Conservation (phyloP, 1,140 invertebrate species). For the Acarapis woodi region DNA sequence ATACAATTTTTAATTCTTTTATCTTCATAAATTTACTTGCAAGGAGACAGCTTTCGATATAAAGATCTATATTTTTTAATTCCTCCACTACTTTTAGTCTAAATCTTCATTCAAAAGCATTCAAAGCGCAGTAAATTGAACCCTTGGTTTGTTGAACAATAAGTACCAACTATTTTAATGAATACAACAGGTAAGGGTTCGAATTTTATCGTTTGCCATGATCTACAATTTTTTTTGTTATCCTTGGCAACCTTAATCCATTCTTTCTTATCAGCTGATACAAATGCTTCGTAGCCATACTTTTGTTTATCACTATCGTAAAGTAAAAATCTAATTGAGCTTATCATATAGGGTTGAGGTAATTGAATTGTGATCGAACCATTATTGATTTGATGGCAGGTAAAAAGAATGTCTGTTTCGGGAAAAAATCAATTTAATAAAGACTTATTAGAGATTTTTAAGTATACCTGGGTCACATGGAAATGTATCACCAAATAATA, state of each 20-base stretch:
- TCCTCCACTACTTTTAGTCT: too few species aligned
- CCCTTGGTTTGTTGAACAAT: slow-evolving; percentile 89
- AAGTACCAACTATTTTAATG: slow-evolving; percentile 55
- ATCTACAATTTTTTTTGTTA: slow-evolving; percentile 60
- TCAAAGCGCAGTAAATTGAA: slow-evolving; percentile 96
- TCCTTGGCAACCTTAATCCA: slow-evolving; percentile 81
- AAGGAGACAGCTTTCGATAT: too few species aligned
- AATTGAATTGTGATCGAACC: slow-evolving; percentile 71
- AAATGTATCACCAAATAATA: too few species aligned
- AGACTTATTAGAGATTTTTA: slow-evolving; percentile 87
- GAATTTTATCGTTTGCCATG: slow-evolving; percentile 88
- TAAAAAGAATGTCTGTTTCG: slow-evolving; percentile 95
- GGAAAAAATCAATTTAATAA: slow-evolving; percentile 67
- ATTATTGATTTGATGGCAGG: slow-evolving; percentile 87
- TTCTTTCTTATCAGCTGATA: slow-evolving; percentile 78
- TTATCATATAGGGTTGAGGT: slow-evolving; percentile 61
- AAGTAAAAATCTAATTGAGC: slow-evolving; percentile 64
- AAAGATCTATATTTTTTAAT: too few species aligned
- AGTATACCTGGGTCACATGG: too few species aligned
- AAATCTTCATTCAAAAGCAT: too few species aligned
- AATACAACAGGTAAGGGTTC: slow-evolving; percentile 53
- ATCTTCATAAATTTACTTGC: too few species aligned
- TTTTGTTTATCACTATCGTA: slow-evolving; percentile 81
- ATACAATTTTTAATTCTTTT: too few species aligned
- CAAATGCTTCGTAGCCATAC: slow-evolving; percentile 86